These are phyloP conservation scores for Jaculus jaculus DNA, from an alignment of 2,113 vertebrate genomes.

Conservation along the genomic window DNA sequence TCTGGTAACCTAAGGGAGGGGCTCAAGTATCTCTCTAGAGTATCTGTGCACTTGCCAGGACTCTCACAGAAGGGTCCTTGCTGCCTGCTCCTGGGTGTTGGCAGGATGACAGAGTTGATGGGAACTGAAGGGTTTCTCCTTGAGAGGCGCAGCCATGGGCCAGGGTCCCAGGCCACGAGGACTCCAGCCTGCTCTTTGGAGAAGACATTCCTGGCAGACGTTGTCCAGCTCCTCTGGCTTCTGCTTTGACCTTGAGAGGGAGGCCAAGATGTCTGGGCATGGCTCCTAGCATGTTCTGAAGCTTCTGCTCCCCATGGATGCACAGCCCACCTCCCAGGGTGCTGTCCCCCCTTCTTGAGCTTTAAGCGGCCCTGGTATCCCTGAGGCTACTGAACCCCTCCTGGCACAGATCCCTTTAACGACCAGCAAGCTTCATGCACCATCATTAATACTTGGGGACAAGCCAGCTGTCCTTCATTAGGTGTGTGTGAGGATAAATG, in stretches of 20 bases:
- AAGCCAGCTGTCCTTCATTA: neutral
- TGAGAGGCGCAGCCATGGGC: neutral
- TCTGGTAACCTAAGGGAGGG: too few relatives aligned
- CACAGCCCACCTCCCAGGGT: neutral
- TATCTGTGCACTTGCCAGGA: too few relatives aligned
- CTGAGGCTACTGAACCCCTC: neutral
- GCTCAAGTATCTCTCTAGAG: too few relatives aligned
- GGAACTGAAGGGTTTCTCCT: neutral
- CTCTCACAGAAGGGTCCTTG: neutral
- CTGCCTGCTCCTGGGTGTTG: too few relatives aligned
- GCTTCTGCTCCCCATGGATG: neutral
- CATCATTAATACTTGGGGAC: too few relatives aligned
- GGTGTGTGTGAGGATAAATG: neutral
- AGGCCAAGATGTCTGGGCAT: neutral
- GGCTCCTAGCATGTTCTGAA: neutral
- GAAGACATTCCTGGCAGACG: neutral
- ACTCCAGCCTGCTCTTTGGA: neutral
- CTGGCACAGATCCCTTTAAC: neutral
- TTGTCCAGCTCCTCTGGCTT: neutral
- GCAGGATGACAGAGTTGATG: neutral
- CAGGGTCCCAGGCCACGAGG: neutral
- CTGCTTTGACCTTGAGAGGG: accelerated
- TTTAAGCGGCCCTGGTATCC: neutral
- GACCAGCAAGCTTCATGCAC: neutral
- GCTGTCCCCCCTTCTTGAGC: accelerated